Base-by-base conservation (phyloP, 2,888 invertebrate genomes). In the Fragum sueziense region DNA sequence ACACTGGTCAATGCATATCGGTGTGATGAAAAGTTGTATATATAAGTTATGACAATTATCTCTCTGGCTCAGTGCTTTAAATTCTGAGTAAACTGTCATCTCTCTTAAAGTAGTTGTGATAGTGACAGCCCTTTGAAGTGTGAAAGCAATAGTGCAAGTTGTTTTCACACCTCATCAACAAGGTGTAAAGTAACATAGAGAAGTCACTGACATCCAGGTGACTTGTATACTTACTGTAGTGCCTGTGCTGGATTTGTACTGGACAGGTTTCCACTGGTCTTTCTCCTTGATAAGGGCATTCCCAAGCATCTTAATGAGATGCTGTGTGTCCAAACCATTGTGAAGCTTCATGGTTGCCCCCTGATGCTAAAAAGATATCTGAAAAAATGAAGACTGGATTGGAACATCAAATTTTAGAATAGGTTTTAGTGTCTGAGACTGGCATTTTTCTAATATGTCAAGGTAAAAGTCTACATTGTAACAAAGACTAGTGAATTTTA, bases 271-370 rank as follows among this genome's bases (percentile, higher is more conserved):
- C 92, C 91, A 91, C 51, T 87, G 82, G 52, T 83, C 80, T 59
- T 86, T 82, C 71, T 91, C 90, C 76, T 90, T 90, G 70, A 84
- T 71, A 81, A 91, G 88, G 78, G 90, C 87, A 62, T 88, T 85
- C 70, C 87, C 88, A 80, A 92, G 90, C 88, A 88, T 90, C 87
- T 88, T 88, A 86, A 89, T 76, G 41, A 91, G 88, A 86, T 87
- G 90, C 85, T 84, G 84, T 82, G 88, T 86, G 85, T 88, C 89
- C 88, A 90, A 86, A 87, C 87, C 88, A 87, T 87, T 88, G 82
- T 88, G 87, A 84, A 88, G 86, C 82, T 85, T 88, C 91, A 90
- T 91, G 87, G 83, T 89, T 82, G 76, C 75, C 80, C 86, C 86
- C 73, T 73, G 77, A 72, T 81, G 84, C 84, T 79, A 81, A 77